phyloP scores from a whole-genome alignment of 2,113 vertebrate genomes.

The Lipophrys pholis region DNA sequence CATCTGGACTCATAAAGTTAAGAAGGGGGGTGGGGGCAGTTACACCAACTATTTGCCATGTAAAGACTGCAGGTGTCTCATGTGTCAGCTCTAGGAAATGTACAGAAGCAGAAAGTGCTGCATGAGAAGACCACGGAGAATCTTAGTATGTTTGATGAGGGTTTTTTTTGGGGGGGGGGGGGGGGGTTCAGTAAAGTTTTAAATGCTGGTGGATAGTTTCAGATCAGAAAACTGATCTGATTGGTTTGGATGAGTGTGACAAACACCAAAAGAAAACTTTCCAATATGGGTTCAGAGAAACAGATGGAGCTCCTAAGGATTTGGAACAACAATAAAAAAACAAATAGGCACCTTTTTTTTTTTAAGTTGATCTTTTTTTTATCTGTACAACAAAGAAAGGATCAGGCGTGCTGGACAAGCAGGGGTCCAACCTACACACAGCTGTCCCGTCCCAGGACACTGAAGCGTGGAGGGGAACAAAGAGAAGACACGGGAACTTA shows the following conservation, averaged over 20 bases:
- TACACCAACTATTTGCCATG: constrained; percentile 34
- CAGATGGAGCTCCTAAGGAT: neutral
- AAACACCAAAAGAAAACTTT: too few species aligned
- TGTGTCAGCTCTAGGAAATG: neutral
- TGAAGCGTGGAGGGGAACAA: constrained; percentile 57
- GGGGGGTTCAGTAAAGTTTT: neutral
- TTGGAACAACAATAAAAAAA: neutral
- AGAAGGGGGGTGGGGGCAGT: neutral
- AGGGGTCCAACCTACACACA: constrained; percentile 63
- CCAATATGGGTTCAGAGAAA: neutral
- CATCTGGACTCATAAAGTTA: constrained; percentile 48
- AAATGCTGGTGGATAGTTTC: neutral
- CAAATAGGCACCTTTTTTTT: neutral
- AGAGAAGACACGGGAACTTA: constrained; percentile 29
- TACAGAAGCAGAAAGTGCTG: constrained; percentile 12
- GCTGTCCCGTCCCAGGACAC: constrained; percentile 66
- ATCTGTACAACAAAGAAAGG: constrained; percentile 61
- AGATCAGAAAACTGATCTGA: neutral
- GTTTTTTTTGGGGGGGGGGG: too few species aligned
- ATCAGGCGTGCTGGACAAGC: constrained; percentile 56
- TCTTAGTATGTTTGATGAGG: neutral
- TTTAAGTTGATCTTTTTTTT: neutral
- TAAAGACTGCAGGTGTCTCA: constrained; percentile 42
- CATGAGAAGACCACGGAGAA: neutral
- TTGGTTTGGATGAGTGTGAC: neutral